phyloP scores from a whole-genome alignment of 2,888 invertebrate species.

The Tetragonisca angustula region DNA sequence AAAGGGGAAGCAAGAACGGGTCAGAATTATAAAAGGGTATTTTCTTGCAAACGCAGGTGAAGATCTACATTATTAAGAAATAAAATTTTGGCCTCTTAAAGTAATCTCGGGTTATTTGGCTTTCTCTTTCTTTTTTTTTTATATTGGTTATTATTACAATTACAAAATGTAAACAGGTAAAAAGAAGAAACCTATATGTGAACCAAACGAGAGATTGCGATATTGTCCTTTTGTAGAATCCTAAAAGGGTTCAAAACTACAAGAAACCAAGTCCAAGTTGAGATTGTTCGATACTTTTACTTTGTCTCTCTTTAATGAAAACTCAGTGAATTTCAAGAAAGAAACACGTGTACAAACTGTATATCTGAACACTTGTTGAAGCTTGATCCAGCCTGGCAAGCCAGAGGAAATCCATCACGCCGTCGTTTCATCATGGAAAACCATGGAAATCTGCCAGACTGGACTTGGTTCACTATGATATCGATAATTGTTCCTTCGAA shows the following conservation, averaged over 20 bases:
- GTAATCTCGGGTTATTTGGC: neutral
- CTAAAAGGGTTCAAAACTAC: conserved; percentile 2
- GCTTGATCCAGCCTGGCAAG: conserved; percentile 25
- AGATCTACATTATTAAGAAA: too few relatives aligned
- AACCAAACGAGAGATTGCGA: neutral
- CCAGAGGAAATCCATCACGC: neutral
- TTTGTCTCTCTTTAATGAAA: conserved; percentile 51
- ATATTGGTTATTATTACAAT: neutral
- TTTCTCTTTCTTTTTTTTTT: neutral
- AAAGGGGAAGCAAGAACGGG: neutral
- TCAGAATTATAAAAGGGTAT: neutral
- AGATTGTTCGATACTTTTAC: conserved; percentile 39
- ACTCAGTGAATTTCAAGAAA: conserved; percentile 47
- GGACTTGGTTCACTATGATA: conserved; percentile 20
- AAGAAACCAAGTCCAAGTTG: conserved; percentile 7
- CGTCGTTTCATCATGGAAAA: neutral
- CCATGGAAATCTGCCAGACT: neutral
- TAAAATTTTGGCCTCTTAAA: neutral
- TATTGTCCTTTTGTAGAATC: neutral
- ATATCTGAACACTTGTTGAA: conserved; percentile 48
- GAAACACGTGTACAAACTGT: conserved; percentile 47
- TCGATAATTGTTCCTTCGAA: neutral
- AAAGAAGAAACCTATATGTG: too few relatives aligned
- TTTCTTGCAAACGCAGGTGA: too few relatives aligned
- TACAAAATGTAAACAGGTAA: neutral